phyloP scores from a whole-genome alignment of 2,888 invertebrate genomes.

The Drosophila bunnanda region DNA sequence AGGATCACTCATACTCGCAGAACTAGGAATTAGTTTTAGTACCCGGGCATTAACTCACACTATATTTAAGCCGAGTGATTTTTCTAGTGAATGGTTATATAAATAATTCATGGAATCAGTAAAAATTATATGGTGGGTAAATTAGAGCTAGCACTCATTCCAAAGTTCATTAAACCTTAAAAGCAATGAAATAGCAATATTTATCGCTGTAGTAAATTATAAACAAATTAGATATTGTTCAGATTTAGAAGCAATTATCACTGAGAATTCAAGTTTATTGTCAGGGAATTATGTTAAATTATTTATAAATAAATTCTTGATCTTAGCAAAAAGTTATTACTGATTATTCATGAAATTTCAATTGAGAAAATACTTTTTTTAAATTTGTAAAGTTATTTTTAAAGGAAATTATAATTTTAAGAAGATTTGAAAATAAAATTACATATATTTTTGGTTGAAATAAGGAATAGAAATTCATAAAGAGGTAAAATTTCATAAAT shows the following conservation, averaged over 20 bases:
- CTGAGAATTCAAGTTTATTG: background rate
- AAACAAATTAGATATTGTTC: too few species aligned
- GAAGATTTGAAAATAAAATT: too few species aligned
- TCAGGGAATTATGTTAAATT: background rate
- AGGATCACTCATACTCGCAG: conserved; percentile 82
- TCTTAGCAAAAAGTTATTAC: too few species aligned
- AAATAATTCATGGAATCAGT: background rate
- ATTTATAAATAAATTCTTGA: background rate
- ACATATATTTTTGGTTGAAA: too few species aligned
- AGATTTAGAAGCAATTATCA: too few species aligned
- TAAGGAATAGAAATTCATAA: too few species aligned
- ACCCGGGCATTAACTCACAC: background rate
- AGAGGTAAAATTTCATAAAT: too few species aligned
- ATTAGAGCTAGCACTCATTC: background rate
- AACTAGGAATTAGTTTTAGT: background rate
- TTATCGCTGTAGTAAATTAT: background rate
- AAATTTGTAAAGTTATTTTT: background rate
- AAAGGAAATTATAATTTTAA: background rate
- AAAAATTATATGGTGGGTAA: background rate
- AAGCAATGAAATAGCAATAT: background rate
- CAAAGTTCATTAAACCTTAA: background rate
- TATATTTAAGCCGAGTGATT: background rate
- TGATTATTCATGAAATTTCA: background rate
- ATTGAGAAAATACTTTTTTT: too few species aligned
- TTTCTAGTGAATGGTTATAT: background rate